These are phyloP conservation scores for Misgurnus anguillicaudatus DNA, from an alignment of 2,113 vertebrate species.

Conservation along the genomic window DNA sequence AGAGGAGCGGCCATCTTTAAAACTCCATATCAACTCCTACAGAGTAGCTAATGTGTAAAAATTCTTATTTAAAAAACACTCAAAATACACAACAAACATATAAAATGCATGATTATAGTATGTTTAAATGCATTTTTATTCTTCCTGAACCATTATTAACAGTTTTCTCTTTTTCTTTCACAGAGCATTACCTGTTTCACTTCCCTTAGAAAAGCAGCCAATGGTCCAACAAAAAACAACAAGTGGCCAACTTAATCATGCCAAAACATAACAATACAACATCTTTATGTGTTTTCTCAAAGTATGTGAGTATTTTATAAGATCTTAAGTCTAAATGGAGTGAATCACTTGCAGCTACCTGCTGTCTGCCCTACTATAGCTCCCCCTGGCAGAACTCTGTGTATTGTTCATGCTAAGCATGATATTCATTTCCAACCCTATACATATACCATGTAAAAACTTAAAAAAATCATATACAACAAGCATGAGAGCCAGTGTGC, in stretches of 20 bases:
- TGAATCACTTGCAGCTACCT: conserved; percentile 46
- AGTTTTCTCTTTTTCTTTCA: conserved; percentile 50
- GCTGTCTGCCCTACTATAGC: conserved; percentile 65
- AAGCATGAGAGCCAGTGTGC: conserved; percentile 40
- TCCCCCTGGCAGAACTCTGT: conserved; percentile 74
- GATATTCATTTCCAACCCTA: conserved; percentile 52
- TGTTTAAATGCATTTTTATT: neutral
- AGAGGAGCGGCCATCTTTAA: conserved; percentile 74
- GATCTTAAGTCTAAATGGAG: conserved; percentile 6
- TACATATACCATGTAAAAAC: conserved; percentile 57
- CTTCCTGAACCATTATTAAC: neutral
- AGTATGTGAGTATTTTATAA: conserved; percentile 52
- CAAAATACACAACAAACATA: neutral
- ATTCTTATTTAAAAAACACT: neutral
- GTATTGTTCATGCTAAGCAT: conserved; percentile 66
- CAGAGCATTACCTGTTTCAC: conserved; percentile 54
- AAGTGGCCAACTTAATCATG: conserved; percentile 46
- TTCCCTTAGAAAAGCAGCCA: conserved; percentile 49
- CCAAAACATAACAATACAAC: conserved; percentile 48
- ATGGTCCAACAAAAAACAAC: conserved; percentile 34
- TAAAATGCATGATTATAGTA: neutral
- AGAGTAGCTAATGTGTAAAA: conserved; percentile 53
- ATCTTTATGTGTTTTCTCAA: conserved; percentile 47
- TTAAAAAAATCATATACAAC: conserved; percentile 54
- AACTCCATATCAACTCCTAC: conserved; percentile 49